A percentile compares a stretch with the other conserved stretches of the same genome.
These are phyloP conservation scores for Gracilinanus agilis DNA, from an alignment of 2,113 vertebrate species.

Conservation along the genomic window DNA sequence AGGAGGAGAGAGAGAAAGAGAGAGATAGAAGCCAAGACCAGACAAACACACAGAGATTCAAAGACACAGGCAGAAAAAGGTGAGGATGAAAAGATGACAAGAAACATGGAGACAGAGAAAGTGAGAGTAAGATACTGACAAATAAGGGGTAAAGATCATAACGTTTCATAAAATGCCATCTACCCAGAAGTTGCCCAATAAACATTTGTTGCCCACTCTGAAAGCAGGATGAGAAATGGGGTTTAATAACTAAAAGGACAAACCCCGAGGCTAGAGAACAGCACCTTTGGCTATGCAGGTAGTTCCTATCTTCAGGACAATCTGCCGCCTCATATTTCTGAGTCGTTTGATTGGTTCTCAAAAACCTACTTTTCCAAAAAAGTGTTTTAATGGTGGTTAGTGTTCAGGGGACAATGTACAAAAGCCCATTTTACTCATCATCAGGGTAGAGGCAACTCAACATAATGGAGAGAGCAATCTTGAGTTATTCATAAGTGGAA, in stretches of 20 bases:
- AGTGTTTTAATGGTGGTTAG: neutral
- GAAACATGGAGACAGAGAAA: neutral
- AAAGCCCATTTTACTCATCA: neutral
- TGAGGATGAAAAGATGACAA: neutral
- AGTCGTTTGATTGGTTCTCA: neutral
- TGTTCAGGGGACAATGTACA: neutral
- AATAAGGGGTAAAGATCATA: neutral
- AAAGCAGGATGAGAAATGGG: neutral
- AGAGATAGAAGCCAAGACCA: neutral
- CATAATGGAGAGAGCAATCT: neutral
- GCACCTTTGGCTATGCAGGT: neutral
- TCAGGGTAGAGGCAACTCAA: neutral
- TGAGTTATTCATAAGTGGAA: neutral
- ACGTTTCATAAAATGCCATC: neutral
- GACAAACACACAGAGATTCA: neutral
- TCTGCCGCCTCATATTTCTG: neutral
- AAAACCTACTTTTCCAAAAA: neutral
- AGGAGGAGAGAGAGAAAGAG: neutral
- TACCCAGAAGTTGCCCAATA: neutral
- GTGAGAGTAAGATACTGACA: neutral
- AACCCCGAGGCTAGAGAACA: neutral
- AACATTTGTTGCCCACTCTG: neutral
- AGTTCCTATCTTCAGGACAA: conserved; percentile 1
- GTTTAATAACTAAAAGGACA: neutral
- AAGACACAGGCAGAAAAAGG: neutral